Percentiles rank a stretch among this genome's conserved stretches.
phyloP scores from a whole-genome alignment of 2,888 invertebrate genomes.

The Drosophila paramelanica region DNA sequence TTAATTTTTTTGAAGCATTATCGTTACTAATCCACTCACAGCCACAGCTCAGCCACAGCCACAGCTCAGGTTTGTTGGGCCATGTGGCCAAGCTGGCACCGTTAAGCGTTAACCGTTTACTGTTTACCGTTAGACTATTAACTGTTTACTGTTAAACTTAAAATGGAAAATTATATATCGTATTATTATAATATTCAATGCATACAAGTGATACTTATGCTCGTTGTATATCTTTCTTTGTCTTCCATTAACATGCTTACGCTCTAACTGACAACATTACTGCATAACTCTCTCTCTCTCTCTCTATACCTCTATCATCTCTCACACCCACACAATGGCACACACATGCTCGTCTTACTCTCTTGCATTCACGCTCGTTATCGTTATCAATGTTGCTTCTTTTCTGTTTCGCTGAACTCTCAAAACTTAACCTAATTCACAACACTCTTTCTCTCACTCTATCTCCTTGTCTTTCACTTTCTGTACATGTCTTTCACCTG shows the following conservation, averaged over 20 bases:
- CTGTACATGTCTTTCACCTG: slow-evolving; percentile 3
- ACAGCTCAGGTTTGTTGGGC: slow-evolving; percentile 68
- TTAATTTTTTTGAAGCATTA: slow-evolving; percentile 58
- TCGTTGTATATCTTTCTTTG: slow-evolving; percentile 82
- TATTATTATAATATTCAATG: slow-evolving; percentile 31
- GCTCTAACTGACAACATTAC: slow-evolving; percentile 61
- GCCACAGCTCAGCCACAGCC: slow-evolving; percentile 65
- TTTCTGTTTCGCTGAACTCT: slow-evolving; percentile 9
- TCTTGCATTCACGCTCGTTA: slow-evolving; percentile 21
- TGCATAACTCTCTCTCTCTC: slow-evolving; percentile 29
- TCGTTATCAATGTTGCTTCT: slow-evolving; percentile 43
- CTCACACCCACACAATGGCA: slow-evolving; percentile 4
- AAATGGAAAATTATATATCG: slow-evolving; percentile 11
- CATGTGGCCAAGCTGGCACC: slow-evolving; percentile 61
- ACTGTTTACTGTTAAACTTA: slow-evolving; percentile 25
- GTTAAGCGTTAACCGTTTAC: slow-evolving; percentile 48
- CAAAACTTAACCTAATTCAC: slow-evolving; percentile 1
- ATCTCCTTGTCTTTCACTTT: slow-evolving; percentile 3
- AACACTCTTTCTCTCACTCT: slow-evolving; percentile 1
- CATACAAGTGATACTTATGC: slow-evolving; percentile 79
- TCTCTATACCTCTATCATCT: slow-evolving; percentile 4
- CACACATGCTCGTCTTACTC: slow-evolving; percentile 10
- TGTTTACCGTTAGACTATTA: slow-evolving; percentile 31
- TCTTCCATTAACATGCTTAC: slow-evolving; percentile 77
- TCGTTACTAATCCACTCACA: slow-evolving; percentile 65